Base-by-base conservation (phyloP, 2,797 vertebrate genomes). In the Clamator glandarius region DNA sequence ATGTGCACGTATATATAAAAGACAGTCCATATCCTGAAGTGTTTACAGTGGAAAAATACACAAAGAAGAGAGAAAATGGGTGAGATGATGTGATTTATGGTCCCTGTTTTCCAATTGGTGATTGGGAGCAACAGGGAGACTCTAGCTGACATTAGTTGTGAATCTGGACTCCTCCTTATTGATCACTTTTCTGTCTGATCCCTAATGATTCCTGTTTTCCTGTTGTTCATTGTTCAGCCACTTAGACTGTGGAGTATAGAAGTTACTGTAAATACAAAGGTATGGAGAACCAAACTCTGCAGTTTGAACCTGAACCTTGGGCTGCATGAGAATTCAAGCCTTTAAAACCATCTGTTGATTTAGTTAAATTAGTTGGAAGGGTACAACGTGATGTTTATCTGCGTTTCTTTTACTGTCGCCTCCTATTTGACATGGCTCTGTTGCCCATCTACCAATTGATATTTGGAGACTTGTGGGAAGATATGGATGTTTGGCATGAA, bases 371-470 rank as follows among this genome's bases (percentile, higher is more conserved):
- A 75, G 26, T n/a, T 50, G 44, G 52, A 69, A 54, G 25, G 35
- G 10, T 31, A 58, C 57, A 44, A 52, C 8, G n/a, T 42, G 31
- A 63, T 33, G 12, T 35, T 59, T 48, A 51, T 54, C 50, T 51
- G 73, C 18, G 12, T 54, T 90, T 33, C 26, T 84, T 54, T 84
- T 35, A 28, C 35, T 19, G 8, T 70, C 62, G n/a, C 41, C 42
- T 75, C 35, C 28, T 61, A 20, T 57, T 41, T 68, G 36, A 52
- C 29, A 21, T 19, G 57, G 44, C n/a, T 51, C 12, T 6, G 17
- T 51, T 9, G 9, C 15, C 9, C 23, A 6, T 63, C 44, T 63
- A 33, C 57, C 0, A 0, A 1, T 2, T 11, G 50, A 16, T 19
- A 44, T 12, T 6, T 46, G 62, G 51, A 70, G 64, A 28, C 25